Evolutionary conservation across 92 coral and sea anemone species (phyloP).

Genomic region (Anthopleura xanthogrammica): DNA sequence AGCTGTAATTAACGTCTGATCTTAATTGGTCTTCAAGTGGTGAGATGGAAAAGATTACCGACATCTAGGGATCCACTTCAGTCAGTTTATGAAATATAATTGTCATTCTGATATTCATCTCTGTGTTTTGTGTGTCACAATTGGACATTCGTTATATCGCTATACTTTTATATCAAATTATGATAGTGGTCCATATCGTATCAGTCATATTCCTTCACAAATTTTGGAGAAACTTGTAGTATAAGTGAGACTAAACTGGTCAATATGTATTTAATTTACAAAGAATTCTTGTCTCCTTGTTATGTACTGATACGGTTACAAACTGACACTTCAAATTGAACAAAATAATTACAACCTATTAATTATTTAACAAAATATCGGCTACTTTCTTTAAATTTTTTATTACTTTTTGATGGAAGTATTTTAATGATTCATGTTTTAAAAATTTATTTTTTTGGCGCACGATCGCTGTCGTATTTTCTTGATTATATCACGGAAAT

Average conservation of each 20-base stretch:
- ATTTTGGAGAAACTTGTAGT: not conserved
- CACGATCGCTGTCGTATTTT: not conserved
- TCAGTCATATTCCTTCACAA: no score
- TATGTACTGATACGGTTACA: not conserved
- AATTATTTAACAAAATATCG: not conserved
- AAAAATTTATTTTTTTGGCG: not conserved
- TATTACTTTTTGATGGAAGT: not conserved
- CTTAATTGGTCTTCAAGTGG: not conserved
- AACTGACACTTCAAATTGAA: not conserved
- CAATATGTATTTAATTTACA: not conserved
- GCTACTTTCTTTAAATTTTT: not conserved
- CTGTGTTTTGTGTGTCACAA: not conserved
- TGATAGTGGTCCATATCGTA: no score
- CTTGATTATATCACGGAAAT: not conserved
- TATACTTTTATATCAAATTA: not conserved
- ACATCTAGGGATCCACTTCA: not conserved
- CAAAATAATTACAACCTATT: not conserved
- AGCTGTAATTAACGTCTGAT: conserved; percentile 2
- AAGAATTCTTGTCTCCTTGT: not conserved
- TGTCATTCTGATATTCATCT: not conserved
- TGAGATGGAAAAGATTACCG: not conserved
- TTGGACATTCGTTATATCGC: not conserved
- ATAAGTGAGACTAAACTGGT: not conserved
- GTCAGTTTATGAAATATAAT: not conserved
- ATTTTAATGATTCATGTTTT: not conserved